Conservation (phyloP, 2,797 vertebrate genomes). For the Chaetophractus vellerosus region DNA sequence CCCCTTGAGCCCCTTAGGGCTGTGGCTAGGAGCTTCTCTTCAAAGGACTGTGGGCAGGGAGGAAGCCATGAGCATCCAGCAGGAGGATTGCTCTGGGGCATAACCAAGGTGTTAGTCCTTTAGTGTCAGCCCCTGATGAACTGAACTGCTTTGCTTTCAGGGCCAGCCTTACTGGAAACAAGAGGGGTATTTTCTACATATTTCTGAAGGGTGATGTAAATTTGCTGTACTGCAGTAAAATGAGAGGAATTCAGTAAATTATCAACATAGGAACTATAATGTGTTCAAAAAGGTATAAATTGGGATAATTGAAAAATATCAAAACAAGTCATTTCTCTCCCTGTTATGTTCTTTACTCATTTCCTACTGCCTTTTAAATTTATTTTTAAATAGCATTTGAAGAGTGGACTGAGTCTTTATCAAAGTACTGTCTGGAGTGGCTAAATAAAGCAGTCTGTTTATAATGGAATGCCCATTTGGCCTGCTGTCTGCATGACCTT, state of each 20-base stretch:
- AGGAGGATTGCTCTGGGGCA: not conserved
- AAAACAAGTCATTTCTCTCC: not conserved
- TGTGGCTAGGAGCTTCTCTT: not conserved
- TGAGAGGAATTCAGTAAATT: constrained; percentile 12
- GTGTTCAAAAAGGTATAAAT: not conserved
- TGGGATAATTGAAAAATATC: not conserved
- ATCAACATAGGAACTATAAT: not conserved
- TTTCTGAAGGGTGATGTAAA: constrained; percentile 4
- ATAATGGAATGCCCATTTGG: constrained; percentile 39
- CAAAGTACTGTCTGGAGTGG: not conserved
- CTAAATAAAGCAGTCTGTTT: constrained; percentile 38
- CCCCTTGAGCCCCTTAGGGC: not conserved
- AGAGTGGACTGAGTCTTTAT: constrained; percentile 37
- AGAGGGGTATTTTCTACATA: not conserved
- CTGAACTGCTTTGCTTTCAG: not conserved
- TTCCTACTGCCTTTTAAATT: not conserved
- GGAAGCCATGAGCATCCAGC: not conserved
- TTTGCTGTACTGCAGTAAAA: not conserved
- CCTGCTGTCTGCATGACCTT: not conserved
- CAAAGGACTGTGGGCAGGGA: not conserved
- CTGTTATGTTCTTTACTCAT: not conserved
- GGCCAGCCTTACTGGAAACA: not conserved
- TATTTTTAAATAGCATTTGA: not conserved
- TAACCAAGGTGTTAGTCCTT: not conserved
- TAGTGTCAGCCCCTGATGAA: not conserved